Base-by-base conservation (phyloP, 2,888 invertebrate genomes). In the Volucella inflata region DNA sequence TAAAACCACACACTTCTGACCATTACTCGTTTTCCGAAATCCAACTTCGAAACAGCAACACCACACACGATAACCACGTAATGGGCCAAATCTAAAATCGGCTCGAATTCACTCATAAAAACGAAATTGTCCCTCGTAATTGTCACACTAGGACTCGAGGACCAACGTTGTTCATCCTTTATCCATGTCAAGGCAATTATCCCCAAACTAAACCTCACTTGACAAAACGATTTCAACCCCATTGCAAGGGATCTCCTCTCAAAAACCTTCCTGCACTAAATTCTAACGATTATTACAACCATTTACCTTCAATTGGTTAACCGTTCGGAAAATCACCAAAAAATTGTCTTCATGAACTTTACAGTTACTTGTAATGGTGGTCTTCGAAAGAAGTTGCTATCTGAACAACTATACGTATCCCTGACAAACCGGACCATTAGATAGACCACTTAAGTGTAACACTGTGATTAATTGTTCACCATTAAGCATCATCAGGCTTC, bases 281-380 rank as follows among this genome's bases (percentile, higher is more conserved):
- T 55, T 64, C 83, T 83, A 83, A 83, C 83, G 83, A 74, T 83
- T 83, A 83, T 83, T 83, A 68, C 55, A 10, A 46, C 48, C 83
- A 68, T 57, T 83, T 78, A 16, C 62, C 72, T 78, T 51, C 72
- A 74, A 83, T 78, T 79, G 83, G 78, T 74, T 74, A 82, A 77
- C 77, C 64, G 72, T 77, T 76, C 42, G 67, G 77, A 76, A 77
- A 77, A 77, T 71, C 38, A 16, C 50, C 62, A 59, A 71, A 70
- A 53, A 60, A 80, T 50, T 59, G 70, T 46, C 57, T 50, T n/a
- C 44, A 46, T 36, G 53, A 67, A 53, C 53, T 57, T 42, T 30
- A 30, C 30, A 30, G 21, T 14, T 40, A 60, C 65, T 53, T 76
- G 6, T 30, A 30, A 21, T 21, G 21, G 21, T 21, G 65, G 60